These are phyloP conservation scores for Vanessa tameamea DNA, from an alignment of 1,140 invertebrate species.

Conservation along the genomic window DNA sequence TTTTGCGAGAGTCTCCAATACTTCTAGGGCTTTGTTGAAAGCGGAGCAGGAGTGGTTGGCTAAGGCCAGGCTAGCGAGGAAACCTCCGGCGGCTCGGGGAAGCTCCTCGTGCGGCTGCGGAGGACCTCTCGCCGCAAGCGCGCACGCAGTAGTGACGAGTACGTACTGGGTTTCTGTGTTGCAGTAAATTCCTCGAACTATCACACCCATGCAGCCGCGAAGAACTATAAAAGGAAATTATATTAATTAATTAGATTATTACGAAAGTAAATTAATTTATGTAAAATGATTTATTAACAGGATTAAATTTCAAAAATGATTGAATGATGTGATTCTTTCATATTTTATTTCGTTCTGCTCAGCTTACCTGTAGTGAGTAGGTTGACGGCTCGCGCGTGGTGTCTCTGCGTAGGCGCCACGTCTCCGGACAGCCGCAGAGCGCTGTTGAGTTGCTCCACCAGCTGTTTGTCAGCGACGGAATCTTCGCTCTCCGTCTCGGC, in stretches of 20 bases:
- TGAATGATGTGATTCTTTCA: neutral
- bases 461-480: conserved; percentile 35
- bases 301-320: no score
- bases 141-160: conserved; percentile 85
- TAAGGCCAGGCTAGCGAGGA: conserved; percentile 85
- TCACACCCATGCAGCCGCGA: conserved; percentile 67
- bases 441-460: conserved; percentile 42
- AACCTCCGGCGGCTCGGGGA: conserved; percentile 83
- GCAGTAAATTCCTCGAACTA: conserved; percentile 77
- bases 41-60: conserved; percentile 66
- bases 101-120: conserved; percentile 90
- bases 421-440: conserved; percentile 52
- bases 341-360: neutral
- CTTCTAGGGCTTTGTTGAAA: conserved; percentile 53
- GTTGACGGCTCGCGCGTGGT: conserved; percentile 55
- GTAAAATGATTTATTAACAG: no score
- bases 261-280: no score
- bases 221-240: conserved; percentile 44
- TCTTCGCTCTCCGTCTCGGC: conserved; percentile 22
- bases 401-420: conserved; percentile 36
- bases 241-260: neutral
- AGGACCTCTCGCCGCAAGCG: conserved; percentile 85
- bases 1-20: conserved; percentile 41
- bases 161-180: conserved; percentile 82
- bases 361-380: conserved; percentile 57